These are phyloP conservation scores for Diabrotica balteata DNA, from an alignment of 2,888 invertebrate genomes.

Conservation along the genomic window DNA sequence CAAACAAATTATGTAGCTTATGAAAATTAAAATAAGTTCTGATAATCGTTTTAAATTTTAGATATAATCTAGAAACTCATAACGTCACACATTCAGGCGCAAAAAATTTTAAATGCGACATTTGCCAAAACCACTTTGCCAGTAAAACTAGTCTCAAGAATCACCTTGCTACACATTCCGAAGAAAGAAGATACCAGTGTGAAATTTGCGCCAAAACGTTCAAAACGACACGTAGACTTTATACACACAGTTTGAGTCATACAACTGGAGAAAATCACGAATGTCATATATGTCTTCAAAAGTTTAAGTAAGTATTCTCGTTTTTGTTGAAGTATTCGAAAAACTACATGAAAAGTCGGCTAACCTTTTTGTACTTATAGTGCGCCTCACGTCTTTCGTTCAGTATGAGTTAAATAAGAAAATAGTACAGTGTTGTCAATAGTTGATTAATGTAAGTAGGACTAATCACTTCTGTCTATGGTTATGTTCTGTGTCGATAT, in stretches of 20 bases:
- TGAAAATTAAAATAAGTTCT: no score
- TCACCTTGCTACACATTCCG: constrained; percentile 47
- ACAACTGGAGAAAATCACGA: constrained; percentile 63
- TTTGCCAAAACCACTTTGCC: constrained; percentile 47
- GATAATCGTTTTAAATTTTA: constrained; percentile 15
- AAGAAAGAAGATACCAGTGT: constrained; percentile 46
- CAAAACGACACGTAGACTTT: constrained; percentile 49
- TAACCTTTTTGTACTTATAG: no score
- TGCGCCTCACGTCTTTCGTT: no score
- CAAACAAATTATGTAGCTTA: no score
- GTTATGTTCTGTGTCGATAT: no score
- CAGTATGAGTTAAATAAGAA: no score
- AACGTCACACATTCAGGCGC: constrained; percentile 50
- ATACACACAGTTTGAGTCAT: constrained; percentile 56
- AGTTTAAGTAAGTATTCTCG: constrained; percentile 52
- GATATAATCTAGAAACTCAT: constrained; percentile 50
- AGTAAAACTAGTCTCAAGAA: constrained; percentile 49
- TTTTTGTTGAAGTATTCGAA: no score
- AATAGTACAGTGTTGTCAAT: no score
- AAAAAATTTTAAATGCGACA: constrained; percentile 46
- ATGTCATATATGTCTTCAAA: constrained; percentile 62
- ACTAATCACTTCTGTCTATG: no score
- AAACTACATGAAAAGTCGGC: no score
- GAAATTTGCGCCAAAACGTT: constrained; percentile 48
- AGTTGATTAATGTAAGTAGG: no score